Conservation (phyloP, 2,797 vertebrate genomes). For the Limosa lapponica region DNA sequence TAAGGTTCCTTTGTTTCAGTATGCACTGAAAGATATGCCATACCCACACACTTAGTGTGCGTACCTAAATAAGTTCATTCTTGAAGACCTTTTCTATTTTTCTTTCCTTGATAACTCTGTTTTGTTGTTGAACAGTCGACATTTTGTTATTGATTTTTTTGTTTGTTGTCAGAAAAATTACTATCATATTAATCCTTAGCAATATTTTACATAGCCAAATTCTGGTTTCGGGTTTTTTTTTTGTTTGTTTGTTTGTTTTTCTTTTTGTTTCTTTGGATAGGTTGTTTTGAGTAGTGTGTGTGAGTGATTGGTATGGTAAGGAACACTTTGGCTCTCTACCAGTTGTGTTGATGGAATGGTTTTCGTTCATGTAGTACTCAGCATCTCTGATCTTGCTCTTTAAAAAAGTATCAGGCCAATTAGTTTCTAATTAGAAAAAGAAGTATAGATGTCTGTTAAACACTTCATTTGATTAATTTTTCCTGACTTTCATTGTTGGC, state of each 20-base stretch:
- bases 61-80: background rate
- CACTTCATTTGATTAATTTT: background rate
- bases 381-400: background rate
- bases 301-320: background rate
- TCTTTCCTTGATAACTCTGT: background rate
- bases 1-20: background rate
- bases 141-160: background rate
- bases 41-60: fast-evolving
- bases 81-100: background rate
- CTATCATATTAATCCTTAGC: background rate
- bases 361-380: background rate
- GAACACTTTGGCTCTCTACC: background rate
- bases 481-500: background rate
- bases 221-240: background rate
- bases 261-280: background rate
- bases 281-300: background rate
- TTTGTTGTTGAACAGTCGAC: background rate
- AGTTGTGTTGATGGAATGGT: background rate
- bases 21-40: background rate
- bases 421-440: background rate
- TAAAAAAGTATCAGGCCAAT: background rate
- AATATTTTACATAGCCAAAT: background rate
- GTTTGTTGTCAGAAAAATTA: background rate
- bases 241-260: background rate
- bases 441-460: background rate